Conservation (phyloP, 37 sponge, comb jelly and placozoan genomes). For the Crambe crambe region DNA sequence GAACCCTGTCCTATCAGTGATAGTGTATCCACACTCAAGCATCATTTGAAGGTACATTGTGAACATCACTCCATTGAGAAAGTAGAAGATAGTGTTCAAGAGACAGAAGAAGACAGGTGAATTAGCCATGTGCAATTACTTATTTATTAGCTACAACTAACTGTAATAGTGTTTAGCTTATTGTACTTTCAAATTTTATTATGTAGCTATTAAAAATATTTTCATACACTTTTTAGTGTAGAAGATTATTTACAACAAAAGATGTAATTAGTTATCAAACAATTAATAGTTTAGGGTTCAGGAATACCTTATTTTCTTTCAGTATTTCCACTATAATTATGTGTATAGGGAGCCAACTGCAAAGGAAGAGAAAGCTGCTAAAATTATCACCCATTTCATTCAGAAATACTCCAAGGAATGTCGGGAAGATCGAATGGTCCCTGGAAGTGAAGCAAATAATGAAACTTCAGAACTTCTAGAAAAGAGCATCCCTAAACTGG, state of each 20-base stretch:
- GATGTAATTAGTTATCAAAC: no score
- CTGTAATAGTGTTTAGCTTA: background rate
- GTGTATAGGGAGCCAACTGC: constrained; percentile 2
- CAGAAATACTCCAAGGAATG: background rate
- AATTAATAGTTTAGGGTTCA: no score
- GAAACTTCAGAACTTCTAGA: background rate
- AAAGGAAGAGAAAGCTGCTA: constrained; percentile 30
- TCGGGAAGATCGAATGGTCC: background rate
- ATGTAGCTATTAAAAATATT: no score
- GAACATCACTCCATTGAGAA: background rate
- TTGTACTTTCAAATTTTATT: no score
- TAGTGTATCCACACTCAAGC: background rate
- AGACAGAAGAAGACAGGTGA: constrained; percentile 8
- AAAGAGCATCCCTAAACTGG: constrained; percentile 13
- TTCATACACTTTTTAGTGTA: no score
- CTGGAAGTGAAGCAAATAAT: constrained; percentile 12
- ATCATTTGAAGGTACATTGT: constrained; percentile 3
- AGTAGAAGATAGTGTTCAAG: background rate
- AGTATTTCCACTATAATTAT: no score
- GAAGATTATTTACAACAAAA: no score
- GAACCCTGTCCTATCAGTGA: background rate
- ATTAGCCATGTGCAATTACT: background rate
- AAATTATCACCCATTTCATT: constrained; percentile 1
- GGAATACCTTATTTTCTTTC: no score
- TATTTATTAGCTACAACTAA: background rate